Conservation (phyloP, 2,888 invertebrate species). For the Parnassius mnemosyne region DNA sequence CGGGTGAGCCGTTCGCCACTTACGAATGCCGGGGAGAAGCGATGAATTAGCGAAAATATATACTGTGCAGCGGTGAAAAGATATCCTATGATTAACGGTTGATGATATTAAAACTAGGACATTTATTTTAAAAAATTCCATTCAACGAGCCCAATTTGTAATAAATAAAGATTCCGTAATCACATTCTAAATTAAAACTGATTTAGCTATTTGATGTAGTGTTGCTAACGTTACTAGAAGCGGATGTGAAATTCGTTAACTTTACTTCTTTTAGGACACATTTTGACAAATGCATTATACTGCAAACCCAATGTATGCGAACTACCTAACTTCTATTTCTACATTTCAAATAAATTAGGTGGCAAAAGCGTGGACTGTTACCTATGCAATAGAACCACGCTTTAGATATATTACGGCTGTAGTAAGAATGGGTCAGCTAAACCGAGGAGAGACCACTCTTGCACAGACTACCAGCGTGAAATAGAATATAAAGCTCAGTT, state of each 20-base stretch:
- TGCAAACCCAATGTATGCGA: too few relatives aligned
- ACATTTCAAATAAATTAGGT: too few relatives aligned
- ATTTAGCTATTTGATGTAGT: slow-evolving; percentile 10
- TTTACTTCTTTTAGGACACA: background rate
- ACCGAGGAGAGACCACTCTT: too few relatives aligned
- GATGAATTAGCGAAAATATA: slow-evolving; percentile 55
- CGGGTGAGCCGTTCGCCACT: slow-evolving; percentile 63
- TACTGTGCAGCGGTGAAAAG: slow-evolving; percentile 17
- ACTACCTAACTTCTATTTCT: too few relatives aligned
- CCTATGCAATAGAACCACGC: too few relatives aligned
- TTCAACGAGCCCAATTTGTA: slow-evolving; percentile 1
- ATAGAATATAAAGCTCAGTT: too few relatives aligned
- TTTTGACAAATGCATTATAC: too few relatives aligned
- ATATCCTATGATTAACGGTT: slow-evolving; percentile 23
- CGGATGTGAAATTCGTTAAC: slow-evolving; percentile 7
- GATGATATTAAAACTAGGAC: slow-evolving; percentile 19
- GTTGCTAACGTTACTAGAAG: slow-evolving; percentile 12
- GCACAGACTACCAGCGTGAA: too few relatives aligned
- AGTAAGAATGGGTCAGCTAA: too few relatives aligned
- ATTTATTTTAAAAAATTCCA: slow-evolving; percentile 25
- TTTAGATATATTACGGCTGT: too few relatives aligned
- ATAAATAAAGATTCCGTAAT: slow-evolving; percentile 12
- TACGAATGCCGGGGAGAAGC: slow-evolving; percentile 53
- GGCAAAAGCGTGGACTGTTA: too few relatives aligned
- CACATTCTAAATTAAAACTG: slow-evolving; percentile 9